These are phyloP conservation scores for Aphrophora alni DNA, from an alignment of 2,888 invertebrate species.

Conservation along the genomic window DNA sequence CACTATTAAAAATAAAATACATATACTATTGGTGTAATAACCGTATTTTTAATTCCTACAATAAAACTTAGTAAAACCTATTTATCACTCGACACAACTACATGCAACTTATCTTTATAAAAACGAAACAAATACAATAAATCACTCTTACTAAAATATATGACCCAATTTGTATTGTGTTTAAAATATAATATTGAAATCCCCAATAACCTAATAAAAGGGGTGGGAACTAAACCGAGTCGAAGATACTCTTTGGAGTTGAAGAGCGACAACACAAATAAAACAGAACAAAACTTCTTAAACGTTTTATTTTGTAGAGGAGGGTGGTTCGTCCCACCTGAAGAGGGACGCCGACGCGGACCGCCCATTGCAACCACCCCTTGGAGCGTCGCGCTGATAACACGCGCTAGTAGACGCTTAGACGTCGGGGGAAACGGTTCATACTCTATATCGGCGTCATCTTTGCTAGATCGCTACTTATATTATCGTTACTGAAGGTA, in stretches of 20 bases:
- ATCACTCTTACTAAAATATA: too few species aligned
- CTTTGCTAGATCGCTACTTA: not conserved
- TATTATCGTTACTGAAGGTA: not conserved
- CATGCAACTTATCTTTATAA: too few species aligned
- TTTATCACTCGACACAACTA: too few species aligned
- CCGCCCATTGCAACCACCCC: constrained; percentile 31
- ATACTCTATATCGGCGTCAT: not conserved
- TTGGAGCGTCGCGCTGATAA: constrained; percentile 4
- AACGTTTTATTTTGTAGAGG: constrained; percentile 40
- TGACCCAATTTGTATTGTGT: not conserved
- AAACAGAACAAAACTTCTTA: constrained; percentile 34
- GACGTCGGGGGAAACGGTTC: constrained; percentile 19
- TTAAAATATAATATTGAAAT: not conserved
- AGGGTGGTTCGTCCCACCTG: constrained; percentile 23
- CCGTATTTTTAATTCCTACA: too few species aligned
- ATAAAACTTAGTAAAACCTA: too few species aligned
- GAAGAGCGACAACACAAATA: constrained; percentile 31
- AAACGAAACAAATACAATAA: too few species aligned
- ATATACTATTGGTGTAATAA: too few species aligned
- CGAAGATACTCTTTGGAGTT: not conserved
- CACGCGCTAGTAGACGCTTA: constrained; percentile 32
- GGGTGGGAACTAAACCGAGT: not conserved
- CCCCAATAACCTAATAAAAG: not conserved
- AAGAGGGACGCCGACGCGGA: constrained; percentile 32
- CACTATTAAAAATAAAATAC: too few species aligned